phyloP scores from a whole-genome alignment of 1,140 invertebrate genomes.

The Lerema accius region DNA sequence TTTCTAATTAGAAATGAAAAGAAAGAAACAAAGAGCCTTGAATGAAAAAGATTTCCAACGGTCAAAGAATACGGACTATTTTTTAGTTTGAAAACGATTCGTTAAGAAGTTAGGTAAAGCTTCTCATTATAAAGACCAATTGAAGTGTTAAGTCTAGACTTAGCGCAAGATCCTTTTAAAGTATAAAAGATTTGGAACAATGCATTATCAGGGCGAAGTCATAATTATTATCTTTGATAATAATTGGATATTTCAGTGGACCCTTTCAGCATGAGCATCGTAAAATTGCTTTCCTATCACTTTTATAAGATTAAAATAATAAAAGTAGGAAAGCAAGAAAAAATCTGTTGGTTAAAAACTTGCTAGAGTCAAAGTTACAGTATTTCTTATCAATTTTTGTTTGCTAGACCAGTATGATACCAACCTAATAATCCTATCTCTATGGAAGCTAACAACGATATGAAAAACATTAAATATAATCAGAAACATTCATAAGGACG shows the following conservation, averaged over 20 bases:
- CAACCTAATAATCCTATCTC: too few species aligned
- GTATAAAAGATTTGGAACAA: conserved; percentile 43
- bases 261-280: conserved; percentile 3
- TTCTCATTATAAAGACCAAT: conserved; percentile 58
- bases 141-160: conserved; percentile 53
- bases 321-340: too few species aligned
- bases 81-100: conserved; percentile 52
- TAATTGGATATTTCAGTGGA: conserved; percentile 18
- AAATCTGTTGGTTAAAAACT: too few species aligned
- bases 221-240: conserved; percentile 28
- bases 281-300: conserved; percentile 17
- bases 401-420: too few species aligned
- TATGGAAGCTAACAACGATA: too few species aligned
- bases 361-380: too few species aligned
- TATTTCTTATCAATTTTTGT: too few species aligned
- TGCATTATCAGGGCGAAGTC: conserved; percentile 30
- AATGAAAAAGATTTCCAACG: conserved; percentile 48
- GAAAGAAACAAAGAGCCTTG: conserved; percentile 44
- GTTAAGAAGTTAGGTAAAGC: conserved; percentile 56
- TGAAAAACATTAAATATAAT: too few species aligned
- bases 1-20: conserved; percentile 38
- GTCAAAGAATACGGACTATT: conserved; percentile 48
- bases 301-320: too few species aligned
- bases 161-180: conserved; percentile 34
- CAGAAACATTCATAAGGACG: too few species aligned